A percentile compares a stretch with the other conserved stretches of the same genome.
Conservation (phyloP, 2,888 invertebrate species). For the Tetragnatha montana region DNA sequence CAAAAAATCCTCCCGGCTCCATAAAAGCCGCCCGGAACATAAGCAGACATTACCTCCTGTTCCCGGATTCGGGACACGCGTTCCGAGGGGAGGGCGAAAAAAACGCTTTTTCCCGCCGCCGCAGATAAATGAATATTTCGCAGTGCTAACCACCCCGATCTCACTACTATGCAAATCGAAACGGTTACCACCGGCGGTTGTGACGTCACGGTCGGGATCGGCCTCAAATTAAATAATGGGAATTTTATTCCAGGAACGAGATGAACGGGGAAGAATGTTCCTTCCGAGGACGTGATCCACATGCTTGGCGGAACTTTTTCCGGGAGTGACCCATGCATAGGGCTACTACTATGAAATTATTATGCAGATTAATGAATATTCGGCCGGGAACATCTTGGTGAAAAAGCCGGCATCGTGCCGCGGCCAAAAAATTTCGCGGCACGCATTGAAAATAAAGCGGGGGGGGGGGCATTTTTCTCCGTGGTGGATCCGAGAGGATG, state of each 20-base stretch:
- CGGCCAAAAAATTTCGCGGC: too few relatives aligned
- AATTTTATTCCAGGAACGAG: slow-evolving; percentile 65
- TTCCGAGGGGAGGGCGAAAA: slow-evolving; percentile 37
- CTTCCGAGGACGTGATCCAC: slow-evolving; percentile 56
- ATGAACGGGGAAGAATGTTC: slow-evolving; percentile 53
- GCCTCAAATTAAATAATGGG: slow-evolving; percentile 68
- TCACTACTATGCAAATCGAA: slow-evolving; percentile 59
- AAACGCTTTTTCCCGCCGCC: slow-evolving; percentile 40
- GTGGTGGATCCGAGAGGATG: too few relatives aligned
- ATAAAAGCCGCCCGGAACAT: not conserved
- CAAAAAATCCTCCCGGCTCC: not conserved
- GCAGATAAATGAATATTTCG: slow-evolving; percentile 66
- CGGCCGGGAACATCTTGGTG: too few relatives aligned
- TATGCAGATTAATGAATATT: too few relatives aligned
- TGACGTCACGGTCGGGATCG: slow-evolving; percentile 63
- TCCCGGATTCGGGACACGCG: slow-evolving; percentile 34
- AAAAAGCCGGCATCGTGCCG: too few relatives aligned
- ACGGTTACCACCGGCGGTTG: slow-evolving; percentile 55
- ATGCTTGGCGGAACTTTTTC: slow-evolving; percentile 26
- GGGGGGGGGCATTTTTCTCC: too few relatives aligned
- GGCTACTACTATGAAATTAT: slow-evolving; percentile 17
- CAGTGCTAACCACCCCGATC: slow-evolving; percentile 64
- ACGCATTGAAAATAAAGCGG: too few relatives aligned
- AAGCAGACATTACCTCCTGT: slow-evolving; percentile 56
- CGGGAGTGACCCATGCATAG: slow-evolving; percentile 23